Evolutionary conservation across 1,140 invertebrate species (phyloP), one percentile per base, ranked within the genome.

Genomic region (Drosophila willistoni): DNA sequence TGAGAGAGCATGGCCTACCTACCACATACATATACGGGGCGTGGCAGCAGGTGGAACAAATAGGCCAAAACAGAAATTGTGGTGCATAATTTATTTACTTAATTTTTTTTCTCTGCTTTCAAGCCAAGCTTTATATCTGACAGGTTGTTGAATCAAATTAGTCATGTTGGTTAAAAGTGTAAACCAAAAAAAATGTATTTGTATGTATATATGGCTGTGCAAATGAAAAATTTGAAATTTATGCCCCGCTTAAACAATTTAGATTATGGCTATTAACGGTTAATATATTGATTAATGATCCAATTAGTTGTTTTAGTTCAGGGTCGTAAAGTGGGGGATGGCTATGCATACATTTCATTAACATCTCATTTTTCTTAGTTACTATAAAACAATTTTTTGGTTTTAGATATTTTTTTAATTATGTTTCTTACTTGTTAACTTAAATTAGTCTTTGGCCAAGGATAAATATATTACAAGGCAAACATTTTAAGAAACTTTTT

Each of bases 51-150:
- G 17, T 51, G 44, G 44, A 51, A 51, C 44, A 51, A 51, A 51
- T 51, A 51, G 44, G 44, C 44, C 44, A 51, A 51, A 51, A 51
- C 44, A 51, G 44, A 51, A 51, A 51, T 51, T 51, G 14, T 19
- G 10, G 3, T 14, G 17, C 44, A 51, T 51, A 51, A 51, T 51
- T 51, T 51, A 51, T 51, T 51, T 22, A 22, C 9, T 4, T 51
- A 5, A 13, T 39, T 39, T 13, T 12, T 39, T 39, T 39, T 13
- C 12, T 39, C 29, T 29, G 29, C 29, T 39, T 13, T 36, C 17
- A 17, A 47, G 14, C 44, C 14, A 19, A 19, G 17, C 44, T 39
- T 39, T 39, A 39, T 39, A 47, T 17, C 14, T 19, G 44, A 51
- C 44, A 51, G 2, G 7, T 51, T 51, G 44, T 19, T 22, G 5